A percentile compares a stretch with the other conserved stretches of the same genome.
These are phyloP conservation scores for Drosophila auraria DNA, from an alignment of 1,140 invertebrate species.

Conservation along the genomic window DNA sequence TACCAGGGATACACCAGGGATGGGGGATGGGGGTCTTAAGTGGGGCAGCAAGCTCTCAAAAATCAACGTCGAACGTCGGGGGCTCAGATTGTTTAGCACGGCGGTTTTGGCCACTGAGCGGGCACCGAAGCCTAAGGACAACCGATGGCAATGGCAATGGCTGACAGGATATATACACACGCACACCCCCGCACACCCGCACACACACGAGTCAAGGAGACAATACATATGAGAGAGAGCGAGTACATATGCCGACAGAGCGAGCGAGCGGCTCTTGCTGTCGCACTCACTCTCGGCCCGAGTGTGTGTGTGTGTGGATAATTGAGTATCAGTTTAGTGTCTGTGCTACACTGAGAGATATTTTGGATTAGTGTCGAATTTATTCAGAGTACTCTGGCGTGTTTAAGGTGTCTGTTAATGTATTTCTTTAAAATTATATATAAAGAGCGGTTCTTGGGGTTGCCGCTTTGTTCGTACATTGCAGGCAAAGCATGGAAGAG, in stretches of 20 bases:
- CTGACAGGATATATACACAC: conserved; percentile 61
- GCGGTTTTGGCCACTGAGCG: conserved; percentile 37
- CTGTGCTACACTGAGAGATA: conserved; percentile 41
- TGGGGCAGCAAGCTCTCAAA: conserved; percentile 42
- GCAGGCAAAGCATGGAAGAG: too few species aligned
- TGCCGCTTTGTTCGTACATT: too few species aligned
- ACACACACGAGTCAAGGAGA: not conserved
- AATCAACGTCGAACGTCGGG: conserved; percentile 37
- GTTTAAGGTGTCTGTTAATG: too few species aligned
- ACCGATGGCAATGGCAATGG: conserved; percentile 75
- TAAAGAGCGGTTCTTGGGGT: too few species aligned
- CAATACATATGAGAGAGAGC: conserved; percentile 30
- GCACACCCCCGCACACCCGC: conserved; percentile 19
- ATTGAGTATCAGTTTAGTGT: conserved; percentile 82
- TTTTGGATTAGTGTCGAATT: not conserved
- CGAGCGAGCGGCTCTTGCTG: not conserved
- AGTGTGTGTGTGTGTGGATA: conserved; percentile 62
- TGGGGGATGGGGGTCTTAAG: conserved; percentile 20
- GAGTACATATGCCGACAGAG: conserved; percentile 21
- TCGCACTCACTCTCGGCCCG: conserved; percentile 4
- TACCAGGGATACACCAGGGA: not conserved
- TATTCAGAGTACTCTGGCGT: too few species aligned
- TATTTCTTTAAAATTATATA: too few species aligned
- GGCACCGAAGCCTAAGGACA: conserved; percentile 44
- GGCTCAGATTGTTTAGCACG: conserved; percentile 39